phyloP scores from a whole-genome alignment of 2,113 vertebrate genomes.

The Ptilonorhynchus violaceus region DNA sequence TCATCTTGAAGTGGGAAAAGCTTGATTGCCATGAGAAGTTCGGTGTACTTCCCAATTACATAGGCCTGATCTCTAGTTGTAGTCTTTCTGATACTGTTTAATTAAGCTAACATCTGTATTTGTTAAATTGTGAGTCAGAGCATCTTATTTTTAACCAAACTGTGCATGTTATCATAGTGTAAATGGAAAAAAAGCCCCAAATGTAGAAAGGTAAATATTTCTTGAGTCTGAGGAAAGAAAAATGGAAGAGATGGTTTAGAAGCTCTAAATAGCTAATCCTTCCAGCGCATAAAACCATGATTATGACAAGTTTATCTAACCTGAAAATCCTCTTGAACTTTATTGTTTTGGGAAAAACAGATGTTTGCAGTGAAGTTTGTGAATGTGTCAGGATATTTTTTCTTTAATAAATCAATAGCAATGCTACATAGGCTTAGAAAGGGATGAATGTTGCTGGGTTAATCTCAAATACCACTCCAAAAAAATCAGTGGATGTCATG shows the following conservation, averaged over 20 bases:
- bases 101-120: background rate
- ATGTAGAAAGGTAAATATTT: background rate
- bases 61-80: background rate
- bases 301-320: background rate
- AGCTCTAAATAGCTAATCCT: background rate
- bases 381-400: background rate
- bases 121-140: background rate
- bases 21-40: background rate
- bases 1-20: background rate
- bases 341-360: background rate
- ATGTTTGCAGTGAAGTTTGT: background rate
- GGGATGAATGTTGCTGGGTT: background rate
- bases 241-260: background rate
- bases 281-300: background rate
- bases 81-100: background rate
- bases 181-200: background rate
- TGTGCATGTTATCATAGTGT: background rate
- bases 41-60: background rate
- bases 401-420: background rate
- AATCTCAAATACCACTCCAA: background rate
- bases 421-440: background rate
- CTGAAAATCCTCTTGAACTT: background rate
- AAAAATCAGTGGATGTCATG: background rate
- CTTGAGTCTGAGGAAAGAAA: background rate
- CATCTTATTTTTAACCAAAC: background rate